Base-by-base conservation (phyloP, 2,113 vertebrate genomes). In the Grantiella picta region DNA sequence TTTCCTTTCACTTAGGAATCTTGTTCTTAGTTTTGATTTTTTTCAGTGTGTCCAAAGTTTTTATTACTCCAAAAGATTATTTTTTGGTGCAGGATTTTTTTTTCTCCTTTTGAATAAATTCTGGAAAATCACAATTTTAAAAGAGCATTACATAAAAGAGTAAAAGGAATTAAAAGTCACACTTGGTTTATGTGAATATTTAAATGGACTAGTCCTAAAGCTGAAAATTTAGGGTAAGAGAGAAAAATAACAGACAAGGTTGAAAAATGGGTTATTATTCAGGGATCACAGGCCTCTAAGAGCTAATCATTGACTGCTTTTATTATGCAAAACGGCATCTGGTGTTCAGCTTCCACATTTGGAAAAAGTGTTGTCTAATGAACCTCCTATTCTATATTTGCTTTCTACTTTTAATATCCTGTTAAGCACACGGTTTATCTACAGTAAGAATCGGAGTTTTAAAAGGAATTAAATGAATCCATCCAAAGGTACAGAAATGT, bases 321-420 rank as follows among this genome's bases (percentile, higher is more conserved):
- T 96, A 90, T 97, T 95, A 97, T 96, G 96, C 76, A 94, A 96
- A 97, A 93, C 5, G n/a, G 88, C 94, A 97, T 96, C 93, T 97
- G 96, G 88, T 75, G 93, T 86, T 96, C 93, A 75, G 88, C 47
- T 95, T 96, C 75, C 76, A 88, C 85, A 81, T 92, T 96, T 86
- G 68, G 79, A 75, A 91, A 88, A 92, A 96, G n/a, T 90, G 64
- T 63, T 90, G 85, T 94, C 90, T 97, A 96, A 96, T 92, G 93
- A 96, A 94, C 54, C 75, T 92, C 63, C 82, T 94, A 88, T 95
- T 92, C 79, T 77, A 71, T 47, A 63, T 68, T 95, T 86, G 44
- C 82, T 94, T 92, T 95, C 68, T 86, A 88, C 71, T 95, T 90
- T 81, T 82, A 94, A 90, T 95, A 92, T 94, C 93, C 79, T 83